A percentile compares a stretch with the other conserved stretches of the same genome.
These are phyloP conservation scores for Chydorus sphaericus DNA, from an alignment of 2,888 invertebrate genomes.

Conservation along the genomic window DNA sequence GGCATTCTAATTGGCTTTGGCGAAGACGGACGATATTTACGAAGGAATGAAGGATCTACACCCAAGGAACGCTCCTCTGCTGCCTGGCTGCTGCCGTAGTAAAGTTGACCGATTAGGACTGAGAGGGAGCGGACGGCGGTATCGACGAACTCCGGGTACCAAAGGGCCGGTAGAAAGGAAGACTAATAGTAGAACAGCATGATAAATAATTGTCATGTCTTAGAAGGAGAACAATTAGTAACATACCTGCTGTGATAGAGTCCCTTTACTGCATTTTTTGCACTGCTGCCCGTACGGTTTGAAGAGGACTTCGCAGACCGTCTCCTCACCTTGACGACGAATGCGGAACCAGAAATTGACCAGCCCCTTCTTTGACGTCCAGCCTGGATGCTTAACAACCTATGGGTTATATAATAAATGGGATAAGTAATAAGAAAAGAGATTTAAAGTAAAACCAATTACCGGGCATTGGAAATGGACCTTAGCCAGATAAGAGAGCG, in stretches of 20 bases:
- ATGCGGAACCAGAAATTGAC: slow-evolving; percentile 33
- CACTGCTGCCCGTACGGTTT: slow-evolving; percentile 34
- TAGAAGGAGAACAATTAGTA: neutral
- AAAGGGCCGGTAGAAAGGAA: neutral
- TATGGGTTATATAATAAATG: too few species aligned
- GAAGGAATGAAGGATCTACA: too few species aligned
- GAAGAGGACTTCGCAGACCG: slow-evolving; percentile 28
- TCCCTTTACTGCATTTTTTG: slow-evolving; percentile 24
- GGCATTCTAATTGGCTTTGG: neutral
- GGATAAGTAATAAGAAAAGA: too few species aligned
- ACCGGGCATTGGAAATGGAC: neutral
- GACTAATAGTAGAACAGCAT: neutral
- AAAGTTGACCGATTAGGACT: neutral
- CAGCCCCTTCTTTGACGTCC: slow-evolving; percentile 37
- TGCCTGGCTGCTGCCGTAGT: neutral
- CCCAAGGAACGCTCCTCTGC: neutral
- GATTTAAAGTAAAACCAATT: neutral
- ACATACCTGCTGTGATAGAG: neutral
- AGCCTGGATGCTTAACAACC: slow-evolving; percentile 34
- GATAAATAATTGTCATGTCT: too few species aligned
- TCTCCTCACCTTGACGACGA: slow-evolving; percentile 22
- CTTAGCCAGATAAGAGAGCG: neutral
- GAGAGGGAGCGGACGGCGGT: neutral
- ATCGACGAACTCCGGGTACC: neutral
- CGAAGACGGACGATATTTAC: too few species aligned